Evolutionary conservation across 1,140 invertebrate genomes (phyloP).

Genomic region (Hylyphantes graminicola): DNA sequence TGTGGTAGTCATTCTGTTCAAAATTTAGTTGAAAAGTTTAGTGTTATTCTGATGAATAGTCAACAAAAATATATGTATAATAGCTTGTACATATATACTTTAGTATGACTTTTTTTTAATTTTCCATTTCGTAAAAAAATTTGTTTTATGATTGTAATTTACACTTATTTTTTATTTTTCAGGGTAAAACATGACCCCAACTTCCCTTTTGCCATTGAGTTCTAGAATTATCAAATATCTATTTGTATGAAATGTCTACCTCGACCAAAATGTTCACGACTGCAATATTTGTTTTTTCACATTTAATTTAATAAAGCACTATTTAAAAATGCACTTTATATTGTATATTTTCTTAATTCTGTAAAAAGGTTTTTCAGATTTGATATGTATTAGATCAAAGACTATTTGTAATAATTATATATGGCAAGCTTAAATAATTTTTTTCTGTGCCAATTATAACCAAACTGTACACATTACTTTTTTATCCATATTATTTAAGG

Average conservation of each 20-base stretch:
- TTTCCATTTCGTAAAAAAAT: neutral
- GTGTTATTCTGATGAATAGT: no score
- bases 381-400: no score
- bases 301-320: neutral
- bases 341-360: neutral
- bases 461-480: no score
- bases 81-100: no score
- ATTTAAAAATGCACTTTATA: neutral
- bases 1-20: neutral
- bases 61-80: no score
- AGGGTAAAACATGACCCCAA: slow-evolving; percentile 51
- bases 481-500: no score
- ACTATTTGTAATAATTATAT: no score
- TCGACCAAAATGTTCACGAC: neutral
- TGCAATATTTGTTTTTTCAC: neutral
- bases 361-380: neutral
- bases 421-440: neutral
- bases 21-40: neutral
- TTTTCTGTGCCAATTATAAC: no score
- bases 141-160: neutral
- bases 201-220: slow-evolving; percentile 42
- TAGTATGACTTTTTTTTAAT: neutral
- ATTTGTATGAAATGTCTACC: neutral
- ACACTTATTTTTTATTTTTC: slow-evolving; percentile 24
- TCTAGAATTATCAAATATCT: neutral